A percentile compares a stretch with the other conserved stretches of the same genome.
Evolutionary conservation across 2,888 invertebrate species (phyloP).

Genomic region (Limnephilus rhombicus): DNA sequence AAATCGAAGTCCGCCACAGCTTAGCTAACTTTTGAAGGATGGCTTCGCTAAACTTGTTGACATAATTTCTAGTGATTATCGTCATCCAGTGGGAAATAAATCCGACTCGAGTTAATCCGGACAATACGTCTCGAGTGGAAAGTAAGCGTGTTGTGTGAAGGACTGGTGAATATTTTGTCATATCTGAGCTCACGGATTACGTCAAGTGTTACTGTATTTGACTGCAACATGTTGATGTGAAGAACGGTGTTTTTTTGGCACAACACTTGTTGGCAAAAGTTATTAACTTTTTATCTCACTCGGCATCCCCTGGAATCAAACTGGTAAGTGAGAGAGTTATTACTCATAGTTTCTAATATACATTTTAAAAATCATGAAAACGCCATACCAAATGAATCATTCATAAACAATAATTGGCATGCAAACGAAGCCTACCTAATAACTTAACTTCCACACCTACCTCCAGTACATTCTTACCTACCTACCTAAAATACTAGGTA

Average conservation of each 20-base stretch:
- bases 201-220: constrained; percentile 10
- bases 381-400: not conserved
- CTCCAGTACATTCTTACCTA: not conserved
- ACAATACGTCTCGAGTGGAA: constrained; percentile 26
- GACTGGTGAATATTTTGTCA: constrained; percentile 34
- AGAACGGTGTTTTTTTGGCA: constrained; percentile 27
- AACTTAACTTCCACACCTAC: not conserved
- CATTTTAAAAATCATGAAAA: not conserved
- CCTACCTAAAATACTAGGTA: not conserved
- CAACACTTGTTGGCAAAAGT: constrained; percentile 41
- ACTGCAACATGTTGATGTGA: constrained; percentile 8
- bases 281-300: constrained; percentile 9
- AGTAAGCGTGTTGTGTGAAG: not conserved
- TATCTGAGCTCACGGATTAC: constrained; percentile 38
- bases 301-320: not conserved
- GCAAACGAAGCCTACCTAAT: not conserved
- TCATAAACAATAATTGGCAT: not conserved
- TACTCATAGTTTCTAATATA: not conserved
- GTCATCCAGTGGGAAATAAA: constrained; percentile 35
- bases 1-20: constrained; percentile 46
- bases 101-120: constrained; percentile 29
- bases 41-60: constrained; percentile 42
- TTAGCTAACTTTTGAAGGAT: constrained; percentile 53
- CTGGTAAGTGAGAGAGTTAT: not conserved
- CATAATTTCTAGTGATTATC: constrained; percentile 41